These are phyloP conservation scores for Zaprionus lineosus DNA, from an alignment of 2,888 invertebrate genomes.

Conservation along the genomic window DNA sequence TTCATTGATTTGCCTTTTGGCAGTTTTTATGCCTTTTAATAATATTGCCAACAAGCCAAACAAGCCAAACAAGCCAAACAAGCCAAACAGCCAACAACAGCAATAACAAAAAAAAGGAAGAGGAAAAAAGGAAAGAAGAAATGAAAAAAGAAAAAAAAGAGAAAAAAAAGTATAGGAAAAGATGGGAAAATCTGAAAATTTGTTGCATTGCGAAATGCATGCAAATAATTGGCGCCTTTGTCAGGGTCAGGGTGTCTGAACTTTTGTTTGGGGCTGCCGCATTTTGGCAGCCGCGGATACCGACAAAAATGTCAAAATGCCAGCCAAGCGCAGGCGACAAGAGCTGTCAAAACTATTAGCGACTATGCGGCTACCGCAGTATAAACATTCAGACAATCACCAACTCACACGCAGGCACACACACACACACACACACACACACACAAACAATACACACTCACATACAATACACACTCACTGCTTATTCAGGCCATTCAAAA, in stretches of 20 bases:
- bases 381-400: background rate
- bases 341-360: constrained; percentile 74
- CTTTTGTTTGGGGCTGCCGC: constrained; percentile 26
- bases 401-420: constrained; percentile 12
- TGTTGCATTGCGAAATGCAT: constrained; percentile 41
- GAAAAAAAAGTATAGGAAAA: constrained; percentile 4
- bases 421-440: constrained; percentile 11
- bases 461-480: background rate
- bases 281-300: constrained; percentile 33
- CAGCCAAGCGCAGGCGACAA: constrained; percentile 63
- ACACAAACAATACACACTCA: constrained; percentile 3
- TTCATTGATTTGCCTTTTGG: constrained; percentile 48
- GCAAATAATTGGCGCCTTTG: constrained; percentile 54
- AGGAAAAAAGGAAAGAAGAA: background rate
- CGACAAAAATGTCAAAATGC: constrained; percentile 52
- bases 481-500: constrained; percentile 65
- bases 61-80: too few relatives aligned
- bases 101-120: background rate
- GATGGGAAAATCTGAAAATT: too few relatives aligned
- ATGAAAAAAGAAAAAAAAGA: background rate
- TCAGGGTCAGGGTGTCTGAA: constrained; percentile 57
- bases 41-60: constrained; percentile 29
- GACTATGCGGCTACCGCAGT: constrained; percentile 25
- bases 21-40: constrained; percentile 37
- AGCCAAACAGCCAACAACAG: too few relatives aligned